Base-by-base conservation (phyloP, 1,140 invertebrate genomes). In the Asbolus verrucosus region DNA sequence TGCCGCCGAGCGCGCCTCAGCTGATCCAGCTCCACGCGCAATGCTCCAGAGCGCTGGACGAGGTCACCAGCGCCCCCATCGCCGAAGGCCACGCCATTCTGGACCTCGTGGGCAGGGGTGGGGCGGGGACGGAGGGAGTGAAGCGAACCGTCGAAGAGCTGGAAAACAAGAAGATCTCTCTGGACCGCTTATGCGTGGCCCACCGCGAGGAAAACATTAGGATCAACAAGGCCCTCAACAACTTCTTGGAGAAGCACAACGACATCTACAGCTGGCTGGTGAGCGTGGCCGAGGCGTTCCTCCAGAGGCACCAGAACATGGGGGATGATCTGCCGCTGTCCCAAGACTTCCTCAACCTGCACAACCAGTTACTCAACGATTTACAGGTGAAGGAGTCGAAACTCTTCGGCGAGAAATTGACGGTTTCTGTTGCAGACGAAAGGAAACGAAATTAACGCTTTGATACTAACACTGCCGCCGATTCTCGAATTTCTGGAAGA, bases 281-380 rank as follows among this genome's bases (percentile, higher is more conserved):
- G 2, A 86, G 86, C 59, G 89, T 90, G 6, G 90, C 89, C 0
- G 89, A 93, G 71, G 83, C 87, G 9, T 93, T 93, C 77, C 81
- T 95, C 3, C 87, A 89, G 71, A 87, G 90, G 16, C 90, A 92
- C 76, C 86, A 88, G 66, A 89, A 92, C 71, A 90, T 94, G 88
- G 93, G 93, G 19, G 87, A 85, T 21, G 88, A 87, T 80, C 81
- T 92, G 38, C 79, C 85, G 24, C 87, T 88, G 81, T 89, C 92
- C 13, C 87, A 87, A 73, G 90, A 93, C 77, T 94, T 94, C 78
- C 83, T 92, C 33, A 84, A 92, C 76, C 82, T 91, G 69, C 92
- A 95, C 79, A 86, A 89, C 72, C 87, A 91, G 77, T 80, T 94
- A 8, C 84, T 91, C 70, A 87, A 87, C 76, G 92, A 95, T 80